phyloP scores from a whole-genome alignment of 1,140 invertebrate genomes.

The Hycleus cichorii region DNA sequence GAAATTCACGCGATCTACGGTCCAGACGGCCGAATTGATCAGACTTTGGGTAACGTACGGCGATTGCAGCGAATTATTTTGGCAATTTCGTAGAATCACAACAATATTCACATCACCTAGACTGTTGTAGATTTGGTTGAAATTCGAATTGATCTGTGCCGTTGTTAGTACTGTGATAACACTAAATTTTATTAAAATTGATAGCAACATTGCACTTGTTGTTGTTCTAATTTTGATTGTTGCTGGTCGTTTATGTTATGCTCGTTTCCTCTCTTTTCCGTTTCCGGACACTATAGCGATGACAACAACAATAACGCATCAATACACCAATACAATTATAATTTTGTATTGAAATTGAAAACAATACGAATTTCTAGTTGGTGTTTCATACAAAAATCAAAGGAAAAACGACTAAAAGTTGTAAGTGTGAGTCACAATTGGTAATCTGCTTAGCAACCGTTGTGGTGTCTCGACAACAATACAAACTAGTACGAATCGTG shows the following conservation, averaged over 20 bases:
- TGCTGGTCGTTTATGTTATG: too few relatives aligned
- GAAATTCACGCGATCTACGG: conserved; percentile 28
- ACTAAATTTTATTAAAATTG: neutral
- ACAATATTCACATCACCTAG: conserved; percentile 17
- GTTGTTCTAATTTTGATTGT: too few relatives aligned
- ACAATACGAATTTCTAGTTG: too few relatives aligned
- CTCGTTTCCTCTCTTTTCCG: conserved; percentile 5
- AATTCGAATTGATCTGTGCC: too few relatives aligned
- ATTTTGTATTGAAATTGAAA: too few relatives aligned
- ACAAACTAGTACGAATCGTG: conserved; percentile 21
- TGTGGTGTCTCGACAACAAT: conserved; percentile 17
- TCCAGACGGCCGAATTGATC: conserved; percentile 30
- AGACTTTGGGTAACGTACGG: conserved; percentile 8
- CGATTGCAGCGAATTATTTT: neutral
- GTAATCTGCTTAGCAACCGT: conserved; percentile 27
- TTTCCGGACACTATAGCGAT: conserved; percentile 10
- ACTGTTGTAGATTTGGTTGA: neutral
- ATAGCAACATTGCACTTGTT: conserved; percentile 5
- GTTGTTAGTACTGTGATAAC: neutral
- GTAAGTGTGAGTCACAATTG: conserved; percentile 22
- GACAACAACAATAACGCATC: conserved; percentile 17
- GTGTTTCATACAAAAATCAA: too few relatives aligned
- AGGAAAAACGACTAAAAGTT: too few relatives aligned
- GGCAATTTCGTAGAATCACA: conserved; percentile 13
- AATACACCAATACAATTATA: conserved; percentile 10